A percentile compares a stretch with the other conserved stretches of the same genome.
These are phyloP conservation scores for Pagrus major DNA, from an alignment of 2,113 vertebrate genomes.

Conservation along the genomic window DNA sequence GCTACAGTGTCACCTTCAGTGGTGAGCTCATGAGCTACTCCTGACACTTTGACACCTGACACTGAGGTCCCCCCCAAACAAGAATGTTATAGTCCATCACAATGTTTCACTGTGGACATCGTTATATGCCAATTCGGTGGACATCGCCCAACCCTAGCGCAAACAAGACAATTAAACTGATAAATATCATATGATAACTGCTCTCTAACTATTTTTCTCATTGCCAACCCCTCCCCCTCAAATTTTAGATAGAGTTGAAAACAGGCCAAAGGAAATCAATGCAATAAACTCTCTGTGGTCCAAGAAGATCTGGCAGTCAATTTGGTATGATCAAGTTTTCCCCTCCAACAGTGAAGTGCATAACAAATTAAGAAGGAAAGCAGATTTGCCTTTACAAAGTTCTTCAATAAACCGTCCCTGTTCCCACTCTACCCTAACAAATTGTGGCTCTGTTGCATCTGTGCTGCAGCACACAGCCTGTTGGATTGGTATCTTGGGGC, in stretches of 20 bases:
- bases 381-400: not conserved
- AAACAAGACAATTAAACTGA: not conserved
- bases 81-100: too few species aligned
- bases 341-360: not conserved
- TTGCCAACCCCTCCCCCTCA: not conserved
- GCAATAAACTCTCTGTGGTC: not conserved
- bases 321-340: not conserved
- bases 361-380: not conserved
- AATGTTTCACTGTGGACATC: too few species aligned
- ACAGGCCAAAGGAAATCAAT: not conserved
- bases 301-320: not conserved
- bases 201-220: not conserved
- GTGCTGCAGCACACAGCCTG: conserved; percentile 7
- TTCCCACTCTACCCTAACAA: not conserved
- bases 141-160: too few species aligned
- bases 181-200: not conserved
- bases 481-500: conserved; percentile 31
- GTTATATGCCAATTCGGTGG: too few species aligned
- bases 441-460: not conserved
- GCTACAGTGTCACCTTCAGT: too few species aligned
- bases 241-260: not conserved
- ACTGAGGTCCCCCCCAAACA: too few species aligned
- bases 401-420: not conserved
- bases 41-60: too few species aligned
- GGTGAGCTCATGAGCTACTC: too few species aligned